Percentiles rank a stretch among this genome's conserved stretches.
Evolutionary conservation across 2,888 invertebrate species (phyloP).

Genomic region (Callosobruchus maculatus): DNA sequence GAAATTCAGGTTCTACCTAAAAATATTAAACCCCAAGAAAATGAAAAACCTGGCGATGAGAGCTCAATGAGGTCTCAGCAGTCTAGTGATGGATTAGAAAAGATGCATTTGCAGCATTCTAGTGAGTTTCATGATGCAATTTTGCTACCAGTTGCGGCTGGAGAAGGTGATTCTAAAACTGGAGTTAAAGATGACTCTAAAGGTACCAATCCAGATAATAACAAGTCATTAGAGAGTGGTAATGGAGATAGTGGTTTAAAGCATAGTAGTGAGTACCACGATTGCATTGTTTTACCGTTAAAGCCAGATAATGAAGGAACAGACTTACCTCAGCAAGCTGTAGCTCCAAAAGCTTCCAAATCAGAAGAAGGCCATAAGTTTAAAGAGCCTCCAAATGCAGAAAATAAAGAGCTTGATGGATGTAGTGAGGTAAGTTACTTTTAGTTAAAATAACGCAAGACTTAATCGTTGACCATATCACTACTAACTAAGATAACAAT

Average conservation of each 20-base stretch:
- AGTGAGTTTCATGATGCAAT: conserved; percentile 55
- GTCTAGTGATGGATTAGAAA: background rate
- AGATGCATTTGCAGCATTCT: conserved; percentile 28
- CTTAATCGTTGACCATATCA: no score
- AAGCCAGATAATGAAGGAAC: background rate
- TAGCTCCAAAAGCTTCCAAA: background rate
- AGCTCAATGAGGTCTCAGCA: background rate
- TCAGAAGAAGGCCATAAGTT: no score
- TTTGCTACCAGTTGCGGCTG: conserved; percentile 15
- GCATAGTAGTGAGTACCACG: conserved; percentile 57
- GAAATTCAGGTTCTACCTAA: background rate
- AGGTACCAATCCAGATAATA: background rate
- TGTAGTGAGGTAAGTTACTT: no score
- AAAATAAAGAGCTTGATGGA: no score
- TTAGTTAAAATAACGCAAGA: no score
- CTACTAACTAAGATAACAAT: no score
- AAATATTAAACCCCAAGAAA: background rate
- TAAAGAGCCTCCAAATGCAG: no score
- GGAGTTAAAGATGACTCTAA: background rate
- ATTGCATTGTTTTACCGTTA: conserved; percentile 40
- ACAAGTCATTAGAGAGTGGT: background rate
- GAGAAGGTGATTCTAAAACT: conserved; percentile 4
- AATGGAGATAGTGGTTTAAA: conserved; percentile 30
- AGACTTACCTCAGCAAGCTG: background rate
- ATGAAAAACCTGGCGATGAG: background rate